These are phyloP conservation scores for Ia io DNA, from an alignment of 2,113 vertebrate genomes.

Conservation along the genomic window DNA sequence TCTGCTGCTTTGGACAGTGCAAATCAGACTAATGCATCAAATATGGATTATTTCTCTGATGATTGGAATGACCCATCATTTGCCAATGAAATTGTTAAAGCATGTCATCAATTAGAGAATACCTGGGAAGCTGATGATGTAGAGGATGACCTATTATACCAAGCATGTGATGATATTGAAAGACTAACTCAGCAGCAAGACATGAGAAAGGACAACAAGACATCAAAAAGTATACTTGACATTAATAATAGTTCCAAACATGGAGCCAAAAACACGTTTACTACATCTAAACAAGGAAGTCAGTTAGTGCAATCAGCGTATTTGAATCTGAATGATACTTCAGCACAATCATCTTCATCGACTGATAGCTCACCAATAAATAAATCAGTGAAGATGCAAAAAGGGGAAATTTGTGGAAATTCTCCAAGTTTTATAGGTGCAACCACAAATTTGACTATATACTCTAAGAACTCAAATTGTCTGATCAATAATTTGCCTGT, in stretches of 20 bases:
- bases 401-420: constrained; percentile 26
- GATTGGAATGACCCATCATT: constrained; percentile 82
- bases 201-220: constrained; percentile 62
- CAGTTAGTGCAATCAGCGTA: neutral
- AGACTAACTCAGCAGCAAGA: constrained; percentile 84
- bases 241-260: constrained; percentile 45
- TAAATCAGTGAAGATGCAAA: constrained; percentile 34
- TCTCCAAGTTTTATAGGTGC: constrained; percentile 34
- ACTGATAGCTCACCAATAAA: neutral
- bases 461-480: constrained; percentile 25
- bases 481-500: constrained; percentile 38
- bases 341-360: neutral
- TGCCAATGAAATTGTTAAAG: constrained; percentile 79
- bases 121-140: constrained; percentile 86
- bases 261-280: constrained; percentile 3
- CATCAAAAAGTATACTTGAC: constrained; percentile 38
- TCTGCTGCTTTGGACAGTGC: constrained; percentile 26
- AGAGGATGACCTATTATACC: constrained; percentile 91
- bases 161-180: constrained; percentile 93
- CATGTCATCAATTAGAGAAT: constrained; percentile 80
- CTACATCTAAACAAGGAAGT: constrained; percentile 54
- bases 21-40: constrained; percentile 57
- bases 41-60: constrained; percentile 65
- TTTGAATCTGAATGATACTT: neutral
- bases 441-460: neutral